Evolutionary conservation across 2,113 vertebrate species (phyloP), one percentile per base, ranked within the genome.

Genomic region (Microcebus jonahi): DNA sequence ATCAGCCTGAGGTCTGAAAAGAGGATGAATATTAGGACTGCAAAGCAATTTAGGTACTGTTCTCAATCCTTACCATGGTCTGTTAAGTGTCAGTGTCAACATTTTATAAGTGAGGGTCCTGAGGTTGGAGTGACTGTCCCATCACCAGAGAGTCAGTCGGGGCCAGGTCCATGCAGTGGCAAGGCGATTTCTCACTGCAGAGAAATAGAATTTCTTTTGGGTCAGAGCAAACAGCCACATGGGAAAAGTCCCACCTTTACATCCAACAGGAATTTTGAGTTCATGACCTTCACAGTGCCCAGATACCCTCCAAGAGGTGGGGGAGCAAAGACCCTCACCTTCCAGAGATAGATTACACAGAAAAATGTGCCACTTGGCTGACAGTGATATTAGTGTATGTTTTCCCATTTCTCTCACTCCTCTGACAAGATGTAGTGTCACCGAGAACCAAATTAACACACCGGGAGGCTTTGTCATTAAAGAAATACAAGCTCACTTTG

Each of bases 401-500:
- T 97, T 98, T 97, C 93, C 93, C 95, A 98, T 98, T 98, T 97
- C 86, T 97, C 2, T 17, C 91, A 84, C 70, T 98, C 81, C 80
- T 98, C 98, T 96, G 98, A 97, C 97, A 98, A 97, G 97, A 98
- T 23, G 2, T 94, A 98, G 95, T 98, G 96, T 97, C 94, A 81
- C 84, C 39, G 88, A 92, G 88, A 98, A 97, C 61, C 63, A 98
- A 98, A 98, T 98, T 98, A 98, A 98, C 98, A 98, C 96, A 97
- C 92, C 92, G 97, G 97, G 98, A 99, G 96, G 96, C 81, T 99
- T 98, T 98, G 97, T 95, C 97, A 97, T 98, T 99, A 98, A 98
- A 98, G 96, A 98, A 98, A 98, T 97, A 96, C 97, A 98, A 97
- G 96, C 77, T 95, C 80, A 53, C 98, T 98, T 97, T 98, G 97